Base-by-base conservation (phyloP, 2,888 invertebrate genomes). In the Tubulanus polymorphus region DNA sequence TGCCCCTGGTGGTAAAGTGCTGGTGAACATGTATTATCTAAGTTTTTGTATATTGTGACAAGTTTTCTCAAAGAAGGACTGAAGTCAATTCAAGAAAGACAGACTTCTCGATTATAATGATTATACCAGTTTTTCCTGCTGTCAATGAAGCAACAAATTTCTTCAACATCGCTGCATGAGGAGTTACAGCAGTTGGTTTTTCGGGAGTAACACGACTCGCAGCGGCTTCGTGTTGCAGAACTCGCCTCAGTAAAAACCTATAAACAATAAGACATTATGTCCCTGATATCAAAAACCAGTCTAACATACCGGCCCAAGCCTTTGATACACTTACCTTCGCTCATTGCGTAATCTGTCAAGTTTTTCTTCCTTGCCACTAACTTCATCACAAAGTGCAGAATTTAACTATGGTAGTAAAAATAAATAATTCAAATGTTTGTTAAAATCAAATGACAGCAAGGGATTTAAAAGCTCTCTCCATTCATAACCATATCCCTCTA, bases 361-460 rank as follows among this genome's bases (percentile, higher is more conserved):
- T 75, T 89, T 89, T 69, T 90, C 88, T 79, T 93, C 92, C 61
- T 89, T 85, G 76, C 87, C 85, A 0, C 89, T 87, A 18, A 92
- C 88, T 83, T 93, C 91, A 81, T 93, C 93, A 78, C 92, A 91
- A 2, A 93, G 77, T 1, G 81, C 78, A 30, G 80, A 80, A 75
- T 81, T 82, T 63, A 80, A 73, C 81, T 81, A 60, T 15, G 67
- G 57, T n/a, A 51, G 27, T 53, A 26, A 59, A 37, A 47, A 45
- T 37, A 35, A 25, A 27, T 28, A 30, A 18, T 3, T 15, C n/a
- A 12, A n/a, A 25, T 18, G 23, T 26, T 5, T 25, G 25, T 47
- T n/a, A 51, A n/a, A n/a, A n/a, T n/a, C n/a, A n/a, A n/a, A n/a
- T n/a, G n/a, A n/a, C n/a, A n/a, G n/a, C n/a, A n/a, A n/a, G n/a